A percentile compares a stretch with the other conserved stretches of the same genome.
Evolutionary conservation across 1,140 invertebrate species (phyloP).

Genomic region (Cyclina sinensis): DNA sequence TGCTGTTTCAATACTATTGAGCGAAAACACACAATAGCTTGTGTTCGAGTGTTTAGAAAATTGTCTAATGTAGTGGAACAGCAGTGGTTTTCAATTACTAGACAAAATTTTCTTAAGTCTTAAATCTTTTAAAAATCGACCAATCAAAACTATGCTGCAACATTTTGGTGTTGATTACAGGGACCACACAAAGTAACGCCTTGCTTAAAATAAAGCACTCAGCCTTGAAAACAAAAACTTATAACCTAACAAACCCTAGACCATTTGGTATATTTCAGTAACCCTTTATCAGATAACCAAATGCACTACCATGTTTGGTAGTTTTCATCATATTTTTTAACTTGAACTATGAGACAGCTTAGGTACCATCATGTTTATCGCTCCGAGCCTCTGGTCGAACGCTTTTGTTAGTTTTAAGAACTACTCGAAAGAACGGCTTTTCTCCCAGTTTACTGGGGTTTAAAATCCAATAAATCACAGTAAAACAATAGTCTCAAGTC

Average conservation of each 20-base stretch:
- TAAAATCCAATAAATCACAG: conserved; percentile 25
- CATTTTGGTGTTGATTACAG: conserved; percentile 11
- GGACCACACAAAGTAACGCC: conserved; percentile 40
- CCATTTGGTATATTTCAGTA: too few relatives aligned
- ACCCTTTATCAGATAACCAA: too few relatives aligned
- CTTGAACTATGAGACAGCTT: too few relatives aligned
- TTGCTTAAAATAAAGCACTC: not conserved
- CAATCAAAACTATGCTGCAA: conserved; percentile 22
- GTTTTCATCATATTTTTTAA: too few relatives aligned
- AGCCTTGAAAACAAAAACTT: not conserved
- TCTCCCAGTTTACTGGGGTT: too few relatives aligned
- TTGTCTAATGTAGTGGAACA: conserved; percentile 39
- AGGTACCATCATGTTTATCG: too few relatives aligned
- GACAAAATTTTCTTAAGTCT: conserved; percentile 8
- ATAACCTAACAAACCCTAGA: not conserved
- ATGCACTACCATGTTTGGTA: too few relatives aligned
- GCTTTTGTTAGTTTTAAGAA: too few relatives aligned
- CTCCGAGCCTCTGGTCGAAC: too few relatives aligned
- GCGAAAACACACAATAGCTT: not conserved
- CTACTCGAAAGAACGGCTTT: too few relatives aligned
- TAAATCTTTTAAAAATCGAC: conserved; percentile 27
- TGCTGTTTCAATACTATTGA: conserved; percentile 18
- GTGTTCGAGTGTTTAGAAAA: conserved; percentile 1
- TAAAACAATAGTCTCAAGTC: conserved; percentile 24
- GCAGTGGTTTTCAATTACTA: conserved; percentile 33